These are phyloP conservation scores for Coenobita brevimanus DNA, from an alignment of 1,140 invertebrate genomes.

Conservation along the genomic window DNA sequence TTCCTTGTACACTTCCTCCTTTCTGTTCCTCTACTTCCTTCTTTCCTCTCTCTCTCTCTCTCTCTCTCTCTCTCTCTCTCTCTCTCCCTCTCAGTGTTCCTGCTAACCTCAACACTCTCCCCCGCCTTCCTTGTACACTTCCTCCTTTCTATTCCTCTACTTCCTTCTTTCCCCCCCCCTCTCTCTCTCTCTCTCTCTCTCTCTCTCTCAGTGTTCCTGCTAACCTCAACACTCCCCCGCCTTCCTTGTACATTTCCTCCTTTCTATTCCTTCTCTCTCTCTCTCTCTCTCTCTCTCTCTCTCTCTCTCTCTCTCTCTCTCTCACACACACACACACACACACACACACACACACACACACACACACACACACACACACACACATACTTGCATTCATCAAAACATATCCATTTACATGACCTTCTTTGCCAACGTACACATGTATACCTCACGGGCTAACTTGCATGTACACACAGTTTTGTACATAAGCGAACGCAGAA, in stretches of 20 bases:
- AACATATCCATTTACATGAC: no score
- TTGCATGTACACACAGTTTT: no score
- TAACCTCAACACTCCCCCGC: neutral
- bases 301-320: slow-evolving; percentile 1
- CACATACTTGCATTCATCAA: neutral
- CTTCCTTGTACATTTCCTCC: neutral
- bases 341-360: slow-evolving; percentile 12
- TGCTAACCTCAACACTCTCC: neutral
- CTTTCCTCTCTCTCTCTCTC: neutral
- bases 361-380: neutral
- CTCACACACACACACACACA: neutral
- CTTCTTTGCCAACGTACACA: no score
- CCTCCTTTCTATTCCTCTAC: neutral
- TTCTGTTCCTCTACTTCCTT: neutral
- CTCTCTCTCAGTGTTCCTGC: neutral
- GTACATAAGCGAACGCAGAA: no score
- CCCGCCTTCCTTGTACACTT: neutral
- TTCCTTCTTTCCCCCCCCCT: neutral
- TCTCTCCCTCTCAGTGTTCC: neutral
- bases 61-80: slow-evolving; percentile 10
- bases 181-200: neutral
- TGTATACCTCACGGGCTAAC: no score
- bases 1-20: neutral
- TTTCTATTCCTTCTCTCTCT: neutral
- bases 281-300: neutral